Evolutionary conservation across 2,888 invertebrate species (phyloP), one percentile per base, ranked within the genome.

Genomic region (Leucophora obtusa): DNA sequence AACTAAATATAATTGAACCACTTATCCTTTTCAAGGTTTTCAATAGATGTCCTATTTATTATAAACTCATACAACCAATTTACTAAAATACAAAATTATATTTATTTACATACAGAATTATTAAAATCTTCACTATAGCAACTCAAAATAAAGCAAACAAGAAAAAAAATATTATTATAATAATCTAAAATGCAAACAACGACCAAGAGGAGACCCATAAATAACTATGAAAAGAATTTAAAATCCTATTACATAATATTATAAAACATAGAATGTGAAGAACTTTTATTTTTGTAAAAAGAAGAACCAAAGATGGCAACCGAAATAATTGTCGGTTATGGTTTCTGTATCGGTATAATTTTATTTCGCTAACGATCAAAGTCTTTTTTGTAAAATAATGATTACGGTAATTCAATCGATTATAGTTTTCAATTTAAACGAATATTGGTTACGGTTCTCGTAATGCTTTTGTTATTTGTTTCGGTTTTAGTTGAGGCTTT

Each of bases 141-240:
- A 56, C 24, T 33, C 28, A 56, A 7, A 28, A 28, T 6, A 6
- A 1, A 5, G 15, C 38, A 10, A 38, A 35, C 9, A n/a, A n/a
- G n/a, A n/a, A 54, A 24, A 54, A 24, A 56, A n/a, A 56, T 24
- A n/a, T 14, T 14, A 24, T 2, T 28, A 24, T 38, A 56, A 21
- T 21, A 54, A 24, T 28, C 56, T 28, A 17, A 17, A 60, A 60
- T 18, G 59, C 6, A 6, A 28, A 7, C 28, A 28, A 28, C 28
- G 43, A 60, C 2, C 18, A 60, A 21, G 18, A 38, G 1, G 11
- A 6, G 14, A 38, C 18, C 17, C 21, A n/a, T 10, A 60, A 18
- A 60, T 38, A 47, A 50, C n/a, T 53, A 21, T 66, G 53, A 38
- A 50, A 63, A 66, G 38, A 54, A 66, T 66, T 66, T 54, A 38